Evolutionary conservation across 2,797 vertebrate species (phyloP).

Genomic region (Thamnophis elegans): DNA sequence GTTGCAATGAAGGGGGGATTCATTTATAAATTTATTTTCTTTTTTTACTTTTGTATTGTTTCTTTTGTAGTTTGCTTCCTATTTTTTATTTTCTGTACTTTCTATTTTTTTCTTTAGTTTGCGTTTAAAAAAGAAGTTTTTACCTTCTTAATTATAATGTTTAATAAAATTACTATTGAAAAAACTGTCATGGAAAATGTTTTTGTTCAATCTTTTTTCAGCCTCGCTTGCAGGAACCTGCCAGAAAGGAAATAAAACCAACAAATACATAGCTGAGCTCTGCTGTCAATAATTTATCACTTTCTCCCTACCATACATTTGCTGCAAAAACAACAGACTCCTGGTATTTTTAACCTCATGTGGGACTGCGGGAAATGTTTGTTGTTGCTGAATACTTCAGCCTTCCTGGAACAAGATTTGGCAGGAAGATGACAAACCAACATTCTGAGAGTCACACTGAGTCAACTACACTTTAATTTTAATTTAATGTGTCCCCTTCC

Average conservation of each 20-base stretch:
- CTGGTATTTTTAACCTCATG: slow-evolving; percentile 60
- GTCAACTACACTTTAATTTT: slow-evolving; percentile 28
- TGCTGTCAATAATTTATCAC: slow-evolving; percentile 56
- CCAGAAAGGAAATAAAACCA: neutral
- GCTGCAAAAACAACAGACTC: slow-evolving; percentile 42
- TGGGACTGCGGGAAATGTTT: slow-evolving; percentile 56
- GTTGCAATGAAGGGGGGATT: neutral
- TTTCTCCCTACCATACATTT: slow-evolving; percentile 43
- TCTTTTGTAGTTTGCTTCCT: neutral
- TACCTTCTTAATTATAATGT: neutral
- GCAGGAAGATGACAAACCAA: slow-evolving; percentile 50
- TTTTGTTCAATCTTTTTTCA: slow-evolving; percentile 12
- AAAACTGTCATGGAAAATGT: neutral
- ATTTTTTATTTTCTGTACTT: neutral
- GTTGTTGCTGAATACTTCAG: slow-evolving; percentile 53
- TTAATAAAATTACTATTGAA: neutral
- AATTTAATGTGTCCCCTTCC: neutral
- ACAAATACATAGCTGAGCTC: slow-evolving; percentile 40
- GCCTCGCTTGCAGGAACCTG: slow-evolving; percentile 9
- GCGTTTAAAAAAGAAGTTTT: neutral
- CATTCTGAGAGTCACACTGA: slow-evolving; percentile 45
- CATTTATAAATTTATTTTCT: neutral
- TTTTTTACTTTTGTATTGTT: neutral
- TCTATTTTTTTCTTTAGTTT: neutral
- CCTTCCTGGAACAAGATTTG: slow-evolving; percentile 39